Evolutionary conservation across 1,140 invertebrate genomes (phyloP).

Genomic region (Heliothis subflexa): DNA sequence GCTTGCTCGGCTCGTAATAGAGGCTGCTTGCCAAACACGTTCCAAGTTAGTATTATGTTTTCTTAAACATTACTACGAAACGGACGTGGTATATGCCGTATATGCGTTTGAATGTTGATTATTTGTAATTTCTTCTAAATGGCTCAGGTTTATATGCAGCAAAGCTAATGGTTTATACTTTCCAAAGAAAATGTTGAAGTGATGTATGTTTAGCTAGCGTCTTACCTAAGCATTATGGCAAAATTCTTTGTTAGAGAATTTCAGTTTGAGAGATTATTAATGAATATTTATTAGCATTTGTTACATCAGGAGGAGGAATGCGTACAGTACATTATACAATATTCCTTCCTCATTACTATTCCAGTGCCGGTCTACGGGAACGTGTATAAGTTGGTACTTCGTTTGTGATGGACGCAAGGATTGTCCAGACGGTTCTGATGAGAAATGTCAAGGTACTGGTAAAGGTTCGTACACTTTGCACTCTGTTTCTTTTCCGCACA

Average conservation of each 20-base stretch:
- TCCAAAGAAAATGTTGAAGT: not conserved
- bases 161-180: not conserved
- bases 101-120: slow-evolving; percentile 4
- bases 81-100: slow-evolving; percentile 16
- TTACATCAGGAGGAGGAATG: too few species aligned
- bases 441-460: slow-evolving; percentile 89
- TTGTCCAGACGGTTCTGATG: slow-evolving; percentile 94
- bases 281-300: too few species aligned
- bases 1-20: slow-evolving; percentile 90
- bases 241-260: not conserved
- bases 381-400: slow-evolving; percentile 96
- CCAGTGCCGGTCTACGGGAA: slow-evolving; percentile 92
- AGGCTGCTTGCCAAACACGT: slow-evolving; percentile 94
- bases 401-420: slow-evolving; percentile 97
- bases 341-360: slow-evolving; percentile 54
- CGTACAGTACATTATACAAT: too few species aligned
- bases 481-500: slow-evolving; percentile 33
- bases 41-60: slow-evolving; percentile 88
- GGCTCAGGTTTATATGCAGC: not conserved
- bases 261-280: not conserved
- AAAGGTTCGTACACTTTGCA: slow-evolving; percentile 65
- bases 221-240: not conserved
- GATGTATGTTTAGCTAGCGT: not conserved
- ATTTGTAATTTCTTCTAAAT: not conserved
- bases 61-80: not conserved